Evolutionary conservation across 2,113 vertebrate genomes (phyloP).

Genomic region (Seriola rivoliana): DNA sequence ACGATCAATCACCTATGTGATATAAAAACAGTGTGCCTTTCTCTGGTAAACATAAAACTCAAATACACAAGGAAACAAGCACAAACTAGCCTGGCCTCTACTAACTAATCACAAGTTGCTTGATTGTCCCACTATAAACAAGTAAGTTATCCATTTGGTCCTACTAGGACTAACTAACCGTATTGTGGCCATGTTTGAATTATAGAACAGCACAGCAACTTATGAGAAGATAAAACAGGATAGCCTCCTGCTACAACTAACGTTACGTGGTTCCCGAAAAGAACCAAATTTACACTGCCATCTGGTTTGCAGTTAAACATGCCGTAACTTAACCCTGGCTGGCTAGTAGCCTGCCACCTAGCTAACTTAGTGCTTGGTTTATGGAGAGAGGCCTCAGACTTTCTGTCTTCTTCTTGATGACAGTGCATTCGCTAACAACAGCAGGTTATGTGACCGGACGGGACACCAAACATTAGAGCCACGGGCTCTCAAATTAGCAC

Average conservation of each 20-base stretch:
- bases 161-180: neutral
- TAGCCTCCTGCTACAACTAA: neutral
- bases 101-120: neutral
- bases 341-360: conserved; percentile 21
- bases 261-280: neutral
- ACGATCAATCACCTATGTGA: neutral
- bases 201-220: conserved; percentile 12
- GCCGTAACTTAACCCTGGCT: conserved; percentile 25
- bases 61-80: neutral
- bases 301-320: conserved; percentile 10
- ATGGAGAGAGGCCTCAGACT: conserved; percentile 75
- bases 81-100: neutral
- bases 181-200: neutral
- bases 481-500: neutral
- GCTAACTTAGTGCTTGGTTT: conserved; percentile 52
- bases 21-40: neutral
- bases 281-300: neutral
- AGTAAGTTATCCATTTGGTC: neutral
- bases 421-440: conserved; percentile 79
- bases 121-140: neutral
- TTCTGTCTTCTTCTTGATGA: conserved; percentile 76
- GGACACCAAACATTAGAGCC: neutral
- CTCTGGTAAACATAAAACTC: neutral
- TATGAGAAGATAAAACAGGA: neutral
- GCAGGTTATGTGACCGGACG: conserved; percentile 12